Evolutionary conservation across 2,113 vertebrate genomes (phyloP), one percentile per base, ranked within the genome.

Genomic region (Pelmatolapia mariae): DNA sequence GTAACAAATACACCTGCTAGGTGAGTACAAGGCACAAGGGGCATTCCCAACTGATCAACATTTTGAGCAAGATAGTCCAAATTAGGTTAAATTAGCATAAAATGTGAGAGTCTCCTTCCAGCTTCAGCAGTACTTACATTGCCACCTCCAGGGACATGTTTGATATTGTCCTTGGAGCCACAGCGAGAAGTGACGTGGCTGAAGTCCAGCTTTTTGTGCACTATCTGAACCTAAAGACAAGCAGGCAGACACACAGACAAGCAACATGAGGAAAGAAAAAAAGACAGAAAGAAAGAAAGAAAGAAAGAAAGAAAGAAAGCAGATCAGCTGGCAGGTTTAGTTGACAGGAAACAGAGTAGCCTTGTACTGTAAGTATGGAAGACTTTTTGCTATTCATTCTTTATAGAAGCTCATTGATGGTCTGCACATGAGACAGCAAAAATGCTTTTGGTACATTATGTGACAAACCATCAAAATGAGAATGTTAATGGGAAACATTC

Each of bases 121-220:
- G 88, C 73, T 85, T 86, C 85, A 91, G 91, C 92, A 90, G 91
- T 98, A 99, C 98, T 99, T 98, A 99, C 99, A 96, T 99, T 99
- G 95, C 99, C 99, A 96, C 99, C 98, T 97, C 99, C 98, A 96
- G 99, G 99, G 96, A 99, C 97, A 97, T 99, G 98, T 97, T 99
- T 99, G 97, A 99, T 99, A 98, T 99, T 99, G 98, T 99, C 99
- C 97, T 99, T 99, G 97, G 99, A 99, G 95, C 99, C 99, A 97
- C 98, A 99, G 97, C 99, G 99, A 95, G 98, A 99, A 92, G 99
- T 99, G 96, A 99, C 93, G 93, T 99, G 99, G 97, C 98, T 99
- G 98, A 99, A 99, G 98, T 98, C 99, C 96, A 98, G 95, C 96
- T 99, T 99, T 98, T 99, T 99, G 97, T 98, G 98, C 96, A 98